Evolutionary conservation across 2,113 vertebrate species (phyloP).

Genomic region (Alligator sinensis): DNA sequence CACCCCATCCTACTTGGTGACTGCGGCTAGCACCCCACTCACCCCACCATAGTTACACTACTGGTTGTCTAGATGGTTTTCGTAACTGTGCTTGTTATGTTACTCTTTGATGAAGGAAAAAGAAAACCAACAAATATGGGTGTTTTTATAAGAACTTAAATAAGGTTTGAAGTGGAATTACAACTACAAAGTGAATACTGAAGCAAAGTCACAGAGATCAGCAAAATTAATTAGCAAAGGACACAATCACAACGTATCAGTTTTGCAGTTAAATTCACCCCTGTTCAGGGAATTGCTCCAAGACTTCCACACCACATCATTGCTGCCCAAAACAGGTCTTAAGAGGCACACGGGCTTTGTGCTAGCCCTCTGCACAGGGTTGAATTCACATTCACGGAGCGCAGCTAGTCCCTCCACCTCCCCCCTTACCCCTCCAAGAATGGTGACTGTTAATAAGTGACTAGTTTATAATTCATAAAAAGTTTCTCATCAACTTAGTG

Average conservation of each 20-base stretch:
- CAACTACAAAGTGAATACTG: slow-evolving; percentile 39
- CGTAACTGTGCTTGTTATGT: background rate
- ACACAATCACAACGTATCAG: background rate
- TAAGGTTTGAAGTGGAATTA: slow-evolving; percentile 37
- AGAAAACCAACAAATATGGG: background rate
- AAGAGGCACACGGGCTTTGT: background rate
- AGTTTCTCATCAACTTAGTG: background rate
- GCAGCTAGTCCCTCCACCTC: background rate
- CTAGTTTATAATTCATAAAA: background rate
- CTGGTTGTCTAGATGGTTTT: no score
- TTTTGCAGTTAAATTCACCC: background rate
- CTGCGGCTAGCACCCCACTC: no score
- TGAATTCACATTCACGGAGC: background rate
- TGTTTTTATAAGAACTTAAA: slow-evolving; percentile 9
- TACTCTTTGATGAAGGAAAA: slow-evolving; percentile 9
- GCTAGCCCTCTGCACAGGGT: background rate
- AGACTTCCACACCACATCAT: background rate
- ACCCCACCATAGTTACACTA: no score
- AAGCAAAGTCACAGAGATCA: background rate
- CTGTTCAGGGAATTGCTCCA: background rate
- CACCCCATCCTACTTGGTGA: no score
- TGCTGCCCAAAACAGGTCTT: background rate
- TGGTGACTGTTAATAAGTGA: background rate
- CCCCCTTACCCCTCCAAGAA: background rate
- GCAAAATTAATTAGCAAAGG: slow-evolving; percentile 25